Evolutionary conservation across 1,140 invertebrate genomes (phyloP), one percentile per base, ranked within the genome.

Genomic region (Tetramorium alpestre): DNA sequence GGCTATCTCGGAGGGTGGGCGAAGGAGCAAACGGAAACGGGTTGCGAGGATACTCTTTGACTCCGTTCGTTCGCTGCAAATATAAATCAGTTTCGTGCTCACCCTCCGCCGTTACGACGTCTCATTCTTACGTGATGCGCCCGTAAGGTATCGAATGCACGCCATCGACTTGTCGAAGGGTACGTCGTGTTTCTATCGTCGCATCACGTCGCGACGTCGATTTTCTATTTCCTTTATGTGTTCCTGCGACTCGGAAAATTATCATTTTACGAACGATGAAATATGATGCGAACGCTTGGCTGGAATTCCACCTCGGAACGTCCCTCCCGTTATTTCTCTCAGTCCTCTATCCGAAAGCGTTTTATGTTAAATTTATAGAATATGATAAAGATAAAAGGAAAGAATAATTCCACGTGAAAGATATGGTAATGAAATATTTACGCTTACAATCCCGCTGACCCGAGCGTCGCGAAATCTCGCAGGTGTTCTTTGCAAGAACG

Each of bases 51-150:
- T 62, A 18, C 82, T 78, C 72, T 85, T 65, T 85, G 47, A 65
- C 38, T 85, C 70, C 25, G 18, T 65, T 76, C 25, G 38, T 65
- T 72, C 84, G 47, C 41, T 58, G 80, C 69, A 84, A 75, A 75
- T 84, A 84, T 75, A 75, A 84, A 84, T 84, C 80, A 84, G 80
- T 75, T 84, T 75, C 41, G 67, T 73, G 67, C 67, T 75, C 54
- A 49, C 54, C 54, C 44, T 58, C 38, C 41, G 44, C 54, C 69
- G 69, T 84, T 75, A 75, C 69, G 80, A 84, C 69, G 41, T 84
- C 80, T 84, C 80, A 38, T 75, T 75, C 80, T 75, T 75, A 75
- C 69, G 44, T 25, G 69, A 60, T 70, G 64, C 77, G 28, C n/a
- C 62, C 38, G 77, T 80, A 80, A 69, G 64, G 33, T 80, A 80